phyloP scores from a whole-genome alignment of 2,113 vertebrate species.

The Heloderma charlesbogerti region DNA sequence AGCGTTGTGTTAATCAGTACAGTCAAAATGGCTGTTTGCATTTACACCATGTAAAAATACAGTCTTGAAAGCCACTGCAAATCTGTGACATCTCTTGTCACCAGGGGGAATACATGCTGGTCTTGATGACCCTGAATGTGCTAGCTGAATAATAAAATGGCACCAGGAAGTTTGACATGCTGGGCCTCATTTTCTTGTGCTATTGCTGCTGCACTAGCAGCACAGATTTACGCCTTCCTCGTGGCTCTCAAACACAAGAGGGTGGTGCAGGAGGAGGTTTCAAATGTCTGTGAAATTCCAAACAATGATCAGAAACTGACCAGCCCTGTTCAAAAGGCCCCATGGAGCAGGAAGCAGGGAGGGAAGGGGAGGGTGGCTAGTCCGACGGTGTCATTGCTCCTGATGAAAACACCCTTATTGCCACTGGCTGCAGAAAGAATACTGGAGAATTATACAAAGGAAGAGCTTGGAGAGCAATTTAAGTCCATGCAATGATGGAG shows the following conservation, averaged over 20 bases:
- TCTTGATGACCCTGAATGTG: slow-evolving; percentile 15
- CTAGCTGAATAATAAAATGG: slow-evolving; percentile 12
- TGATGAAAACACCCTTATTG: background rate
- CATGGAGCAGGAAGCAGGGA: background rate
- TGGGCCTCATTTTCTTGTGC: background rate
- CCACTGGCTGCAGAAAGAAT: background rate
- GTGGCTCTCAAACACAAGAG: background rate
- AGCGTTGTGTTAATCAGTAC: background rate
- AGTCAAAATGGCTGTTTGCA: background rate
- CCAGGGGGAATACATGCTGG: background rate
- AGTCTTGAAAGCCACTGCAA: background rate
- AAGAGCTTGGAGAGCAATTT: background rate
- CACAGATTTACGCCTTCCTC: slow-evolving; percentile 3
- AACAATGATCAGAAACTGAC: background rate
- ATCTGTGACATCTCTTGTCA: background rate
- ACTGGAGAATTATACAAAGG: background rate
- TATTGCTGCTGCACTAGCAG: background rate
- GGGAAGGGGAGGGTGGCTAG: background rate
- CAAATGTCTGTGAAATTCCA: slow-evolving; percentile 38
- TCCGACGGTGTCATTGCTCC: too few relatives aligned
- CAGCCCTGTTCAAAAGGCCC: background rate
- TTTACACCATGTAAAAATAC: background rate
- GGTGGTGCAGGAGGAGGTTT: background rate
- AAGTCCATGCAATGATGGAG: background rate
- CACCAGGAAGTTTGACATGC: background rate